A percentile compares a stretch with the other conserved stretches of the same genome.
These are phyloP conservation scores for Paguma larvata DNA, from an alignment of 2,797 vertebrate genomes.

Conservation along the genomic window DNA sequence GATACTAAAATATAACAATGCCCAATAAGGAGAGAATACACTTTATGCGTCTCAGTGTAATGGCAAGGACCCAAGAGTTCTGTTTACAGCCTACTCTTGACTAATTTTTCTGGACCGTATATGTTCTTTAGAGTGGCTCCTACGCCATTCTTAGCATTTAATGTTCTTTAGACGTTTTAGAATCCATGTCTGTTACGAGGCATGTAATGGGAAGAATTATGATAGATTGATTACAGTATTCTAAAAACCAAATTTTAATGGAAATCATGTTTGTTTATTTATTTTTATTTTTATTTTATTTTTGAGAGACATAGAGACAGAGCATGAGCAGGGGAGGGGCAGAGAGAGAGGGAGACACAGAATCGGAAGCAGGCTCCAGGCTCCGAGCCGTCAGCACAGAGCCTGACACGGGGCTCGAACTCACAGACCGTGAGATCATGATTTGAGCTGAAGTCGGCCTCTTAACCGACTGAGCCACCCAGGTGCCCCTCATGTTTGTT, in stretches of 20 bases:
- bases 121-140: neutral
- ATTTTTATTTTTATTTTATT: no score
- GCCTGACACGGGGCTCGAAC: no score
- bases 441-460: no score
- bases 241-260: conserved; percentile 2
- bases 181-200: neutral
- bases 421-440: no score
- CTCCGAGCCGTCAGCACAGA: no score
- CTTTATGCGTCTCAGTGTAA: neutral
- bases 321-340: no score
- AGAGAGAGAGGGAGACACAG: no score
- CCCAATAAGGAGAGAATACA: neutral
- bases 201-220: neutral
- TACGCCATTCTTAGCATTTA: neutral
- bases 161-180: neutral
- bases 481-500: neutral
- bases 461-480: no score
- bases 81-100: neutral
- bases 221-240: neutral
- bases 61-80: neutral
- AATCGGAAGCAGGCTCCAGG: no score
- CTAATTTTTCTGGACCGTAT: neutral
- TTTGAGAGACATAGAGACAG: no score
- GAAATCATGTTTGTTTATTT: neutral
- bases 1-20: neutral